Evolutionary conservation across 1,140 invertebrate species (phyloP).

Genomic region (Papilio machaon): DNA sequence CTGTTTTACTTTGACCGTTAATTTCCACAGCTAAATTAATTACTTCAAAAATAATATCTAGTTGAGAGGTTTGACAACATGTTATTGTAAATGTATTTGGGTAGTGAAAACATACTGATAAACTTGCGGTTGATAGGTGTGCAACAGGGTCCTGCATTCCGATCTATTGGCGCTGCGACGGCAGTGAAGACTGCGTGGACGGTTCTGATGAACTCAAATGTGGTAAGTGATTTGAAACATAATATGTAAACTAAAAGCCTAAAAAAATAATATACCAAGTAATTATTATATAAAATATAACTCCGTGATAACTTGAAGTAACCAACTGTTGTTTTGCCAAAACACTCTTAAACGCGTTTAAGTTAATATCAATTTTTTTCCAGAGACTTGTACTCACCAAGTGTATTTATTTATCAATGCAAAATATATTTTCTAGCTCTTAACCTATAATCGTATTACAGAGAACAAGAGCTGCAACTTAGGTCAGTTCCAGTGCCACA

Average conservation of each 20-base stretch:
- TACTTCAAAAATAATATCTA: conserved; percentile 40
- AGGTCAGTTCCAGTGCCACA: conserved; percentile 84
- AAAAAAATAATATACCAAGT: background rate
- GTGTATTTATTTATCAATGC: background rate
- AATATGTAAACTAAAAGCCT: background rate
- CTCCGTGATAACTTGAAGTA: too few species aligned
- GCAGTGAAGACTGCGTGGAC: conserved; percentile 86
- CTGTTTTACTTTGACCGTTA: too few species aligned
- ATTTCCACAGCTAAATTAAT: too few species aligned
- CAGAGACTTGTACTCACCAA: background rate
- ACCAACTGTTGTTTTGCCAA: too few species aligned
- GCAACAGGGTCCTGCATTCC: conserved; percentile 87
- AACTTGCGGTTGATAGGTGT: conserved; percentile 72
- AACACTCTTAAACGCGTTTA: too few species aligned
- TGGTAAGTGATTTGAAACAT: conserved; percentile 36
- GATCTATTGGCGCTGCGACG: conserved; percentile 88
- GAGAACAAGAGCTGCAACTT: conserved; percentile 78
- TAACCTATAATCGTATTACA: conserved; percentile 38
- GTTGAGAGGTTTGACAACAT: too few species aligned
- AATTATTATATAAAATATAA: too few species aligned
- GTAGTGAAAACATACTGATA: too few species aligned
- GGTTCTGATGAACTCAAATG: conserved; percentile 88
- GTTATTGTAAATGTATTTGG: too few species aligned
- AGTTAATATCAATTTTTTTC: too few species aligned
- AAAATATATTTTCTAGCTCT: background rate